Evolutionary conservation across 1,140 invertebrate species (phyloP).

Genomic region (Drosophila punjabiensis): DNA sequence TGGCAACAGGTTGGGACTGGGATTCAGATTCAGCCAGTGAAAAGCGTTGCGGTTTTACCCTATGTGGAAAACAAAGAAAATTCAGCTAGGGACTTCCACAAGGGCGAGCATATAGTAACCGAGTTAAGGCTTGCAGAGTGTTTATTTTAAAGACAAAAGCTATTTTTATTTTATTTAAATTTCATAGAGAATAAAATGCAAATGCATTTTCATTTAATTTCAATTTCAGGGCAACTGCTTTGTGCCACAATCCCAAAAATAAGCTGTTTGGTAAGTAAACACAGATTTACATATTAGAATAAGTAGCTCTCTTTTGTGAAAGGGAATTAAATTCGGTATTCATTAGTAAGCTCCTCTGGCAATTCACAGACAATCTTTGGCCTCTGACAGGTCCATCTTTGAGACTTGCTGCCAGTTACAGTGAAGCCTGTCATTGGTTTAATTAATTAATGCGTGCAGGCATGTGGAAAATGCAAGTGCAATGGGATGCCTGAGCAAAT

Average conservation of each 20-base stretch:
- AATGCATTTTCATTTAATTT: neutral
- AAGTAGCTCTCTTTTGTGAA: neutral
- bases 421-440: neutral
- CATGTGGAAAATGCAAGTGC: constrained; percentile 14
- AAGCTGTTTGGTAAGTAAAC: neutral
- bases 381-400: neutral
- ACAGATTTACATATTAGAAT: neutral
- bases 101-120: neutral
- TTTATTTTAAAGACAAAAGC: neutral
- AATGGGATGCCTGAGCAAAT: neutral
- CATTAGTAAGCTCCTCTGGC: neutral
- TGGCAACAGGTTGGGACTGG: constrained; percentile 31
- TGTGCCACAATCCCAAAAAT: neutral
- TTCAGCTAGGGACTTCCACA: neutral
- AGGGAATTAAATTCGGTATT: constrained; percentile 1
- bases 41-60: constrained; percentile 2
- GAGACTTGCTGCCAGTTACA: neutral
- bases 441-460: constrained; percentile 26
- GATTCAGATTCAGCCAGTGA: neutral
- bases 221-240: neutral
- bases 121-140: neutral
- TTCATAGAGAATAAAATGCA: neutral
- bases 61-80: constrained; percentile 1
- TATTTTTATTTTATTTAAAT: neutral
- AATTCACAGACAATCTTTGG: constrained; percentile 1